Base-by-base conservation (phyloP, 2,888 invertebrate genomes). In the Junonia oenone region DNA sequence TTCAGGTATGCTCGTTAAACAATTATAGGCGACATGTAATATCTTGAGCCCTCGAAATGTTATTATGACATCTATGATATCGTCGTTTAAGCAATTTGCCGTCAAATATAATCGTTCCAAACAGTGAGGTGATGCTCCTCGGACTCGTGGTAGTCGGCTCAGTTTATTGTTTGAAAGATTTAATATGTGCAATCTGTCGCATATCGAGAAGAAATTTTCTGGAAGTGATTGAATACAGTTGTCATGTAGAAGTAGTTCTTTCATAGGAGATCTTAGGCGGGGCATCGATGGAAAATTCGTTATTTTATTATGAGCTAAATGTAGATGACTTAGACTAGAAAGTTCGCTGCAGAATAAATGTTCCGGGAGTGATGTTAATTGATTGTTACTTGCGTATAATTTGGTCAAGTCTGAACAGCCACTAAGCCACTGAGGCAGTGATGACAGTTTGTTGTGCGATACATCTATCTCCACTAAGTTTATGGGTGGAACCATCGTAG, bases 161-260 rank as follows among this genome's bases (percentile, higher is more conserved):
- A 96, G 73, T 62, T 94, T 92, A 76, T 97, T 97, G 74, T 96
- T 96, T 2, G 96, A 94, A 35, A 95, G 88, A 81, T 97, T 97
- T 51, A 97, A 76, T 2, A 94, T 91, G 64, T 92, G 92, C 62
- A 97, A 83, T 62, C 91, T 87, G 52, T 92, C 90, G 62, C 93
- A 91, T 3, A 91, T 93, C 56, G 92, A 91, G 73, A 96, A 96
- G 71, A 96, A 95, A 70, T 94, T 95, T 59, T 93, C 93, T 6
- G 96, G 96, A 54, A 96, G 78, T 2, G 92, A 90, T 52, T 95
- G 93, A 64, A 96, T 90, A 64, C 93, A 94, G 76, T 96, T 96
- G 72, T 95, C 95, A 73, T 96, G 96, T 45, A 96, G 81, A 48
- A 95, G 92, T 6, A 96, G 73, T 71, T 95, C 93, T 74, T 93